Base-by-base conservation (phyloP, 2,113 vertebrate genomes). In the Corynorhinus townsendii region DNA sequence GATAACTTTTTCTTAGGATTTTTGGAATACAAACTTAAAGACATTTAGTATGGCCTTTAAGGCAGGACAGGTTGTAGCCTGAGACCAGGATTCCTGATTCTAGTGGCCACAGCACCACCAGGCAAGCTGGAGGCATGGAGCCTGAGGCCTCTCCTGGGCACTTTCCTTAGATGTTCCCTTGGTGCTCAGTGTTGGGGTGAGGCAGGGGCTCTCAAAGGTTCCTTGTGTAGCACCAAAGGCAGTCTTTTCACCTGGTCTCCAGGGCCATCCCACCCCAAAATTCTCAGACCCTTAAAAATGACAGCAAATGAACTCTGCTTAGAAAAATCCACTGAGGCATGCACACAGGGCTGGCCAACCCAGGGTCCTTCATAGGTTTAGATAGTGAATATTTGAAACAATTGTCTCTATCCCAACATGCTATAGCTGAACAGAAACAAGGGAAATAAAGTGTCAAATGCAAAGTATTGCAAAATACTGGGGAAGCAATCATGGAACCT, bases 81-180 rank as follows among this genome's bases (percentile, higher is more conserved):
- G 71, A 38, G n/a, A 28, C 28, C 62, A 43, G 68, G 12, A 52
- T n/a, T 64, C 19, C 40, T 81, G 40, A 35, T 15, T 26, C 43
- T 54, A 83, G 24, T 30, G 20, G 24, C 38, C 35, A 62, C 4
- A n/a, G 68, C 20, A 1, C 62, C 68, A 17, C 12, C 11, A 8
- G 26, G 26, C 4, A 3, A 80, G 47, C 20, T 33, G 19, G 38
- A 4, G 30, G 0, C 5, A 11, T 2, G 7, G 35, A 54, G 16
- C 47, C 75, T 0, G 5, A 76, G 33, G 5, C 6, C 10, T 30
- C 3, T 33, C 54, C 7, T 3, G 2, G 4, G 26, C 26, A 26
- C 33, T 8, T 11, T 33, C n/a, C 33, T 17, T 8, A 22, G 56
- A 12, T 16, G n/a, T 7, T 52, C 20, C 56, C 0, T 5, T 8